phyloP scores from a whole-genome alignment of 2,888 invertebrate genomes.

The Strigamia transsilvanica region DNA sequence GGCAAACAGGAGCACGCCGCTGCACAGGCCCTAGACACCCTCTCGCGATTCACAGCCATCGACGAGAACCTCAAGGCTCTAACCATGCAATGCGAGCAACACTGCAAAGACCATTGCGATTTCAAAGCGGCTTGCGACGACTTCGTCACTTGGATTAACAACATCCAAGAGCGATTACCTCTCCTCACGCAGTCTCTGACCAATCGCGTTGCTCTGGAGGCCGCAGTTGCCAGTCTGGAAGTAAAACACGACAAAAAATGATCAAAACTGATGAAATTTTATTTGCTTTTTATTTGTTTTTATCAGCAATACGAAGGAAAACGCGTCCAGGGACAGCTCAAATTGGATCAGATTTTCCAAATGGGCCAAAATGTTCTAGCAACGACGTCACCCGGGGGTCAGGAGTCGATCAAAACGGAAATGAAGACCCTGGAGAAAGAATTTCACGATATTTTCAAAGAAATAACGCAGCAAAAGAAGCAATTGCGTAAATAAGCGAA shows the following conservation, averaged over 20 bases:
- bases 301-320: slow-evolving; percentile 72
- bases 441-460: slow-evolving; percentile 84
- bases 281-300: not conserved
- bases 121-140: slow-evolving; percentile 94
- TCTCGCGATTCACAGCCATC: slow-evolving; percentile 82
- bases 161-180: slow-evolving; percentile 88
- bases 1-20: slow-evolving; percentile 85
- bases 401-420: slow-evolving; percentile 82
- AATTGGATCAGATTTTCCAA: slow-evolving; percentile 85
- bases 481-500: slow-evolving; percentile 73
- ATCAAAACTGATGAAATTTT: slow-evolving; percentile 39
- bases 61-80: slow-evolving; percentile 80
- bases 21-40: slow-evolving; percentile 82
- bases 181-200: slow-evolving; percentile 82
- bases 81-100: slow-evolving; percentile 80
- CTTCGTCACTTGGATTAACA: slow-evolving; percentile 84
- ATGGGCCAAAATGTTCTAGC: slow-evolving; percentile 86
- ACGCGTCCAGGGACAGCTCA: slow-evolving; percentile 82
- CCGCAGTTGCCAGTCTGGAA: slow-evolving; percentile 86
- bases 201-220: slow-evolving; percentile 87
- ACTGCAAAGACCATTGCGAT: slow-evolving; percentile 84
- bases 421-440: slow-evolving; percentile 84
- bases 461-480: slow-evolving; percentile 84
- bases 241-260: slow-evolving; percentile 53
- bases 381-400: slow-evolving; percentile 81